Conservation (phyloP, 2,888 invertebrate genomes). For the Lissonota sp. region DNA sequence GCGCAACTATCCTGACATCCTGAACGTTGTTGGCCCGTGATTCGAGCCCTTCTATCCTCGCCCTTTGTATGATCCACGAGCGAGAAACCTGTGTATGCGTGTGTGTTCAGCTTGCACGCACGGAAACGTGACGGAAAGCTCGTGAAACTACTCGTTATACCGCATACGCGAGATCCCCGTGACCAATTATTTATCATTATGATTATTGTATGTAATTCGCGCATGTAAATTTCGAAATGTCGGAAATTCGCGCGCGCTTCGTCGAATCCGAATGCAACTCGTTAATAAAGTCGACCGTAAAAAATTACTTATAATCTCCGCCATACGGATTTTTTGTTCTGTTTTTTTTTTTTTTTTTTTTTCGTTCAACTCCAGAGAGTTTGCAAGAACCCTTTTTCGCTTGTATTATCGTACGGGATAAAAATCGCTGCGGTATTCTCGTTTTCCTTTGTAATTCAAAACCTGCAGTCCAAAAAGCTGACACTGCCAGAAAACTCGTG, state of each 20-base stretch:
- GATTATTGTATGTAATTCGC: slow-evolving; percentile 40
- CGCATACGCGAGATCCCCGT: slow-evolving; percentile 36
- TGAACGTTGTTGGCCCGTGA: not conserved
- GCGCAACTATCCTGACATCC: no score
- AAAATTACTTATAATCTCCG: not conserved
- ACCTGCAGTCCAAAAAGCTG: no score
- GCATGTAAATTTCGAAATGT: slow-evolving; percentile 34
- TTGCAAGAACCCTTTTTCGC: no score
- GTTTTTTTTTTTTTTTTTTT: no score
- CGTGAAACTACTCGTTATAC: not conserved
- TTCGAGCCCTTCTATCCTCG: not conserved
- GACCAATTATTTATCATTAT: slow-evolving; percentile 55
- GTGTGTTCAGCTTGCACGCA: not conserved
- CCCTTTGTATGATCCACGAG: no score
- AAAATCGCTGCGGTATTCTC: no score
- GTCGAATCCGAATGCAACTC: slow-evolving; percentile 46
- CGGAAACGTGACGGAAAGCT: slow-evolving; percentile 24
- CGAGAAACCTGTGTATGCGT: not conserved
- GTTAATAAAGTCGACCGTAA: slow-evolving; percentile 51
- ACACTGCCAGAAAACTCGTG: no score
- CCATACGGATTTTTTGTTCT: no score
- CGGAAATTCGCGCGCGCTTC: slow-evolving; percentile 20
- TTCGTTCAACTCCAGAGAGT: no score
- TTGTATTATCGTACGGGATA: no score
- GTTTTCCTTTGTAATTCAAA: no score